Base-by-base conservation (phyloP, 2,113 vertebrate species). In the Coptodon rendalli region DNA sequence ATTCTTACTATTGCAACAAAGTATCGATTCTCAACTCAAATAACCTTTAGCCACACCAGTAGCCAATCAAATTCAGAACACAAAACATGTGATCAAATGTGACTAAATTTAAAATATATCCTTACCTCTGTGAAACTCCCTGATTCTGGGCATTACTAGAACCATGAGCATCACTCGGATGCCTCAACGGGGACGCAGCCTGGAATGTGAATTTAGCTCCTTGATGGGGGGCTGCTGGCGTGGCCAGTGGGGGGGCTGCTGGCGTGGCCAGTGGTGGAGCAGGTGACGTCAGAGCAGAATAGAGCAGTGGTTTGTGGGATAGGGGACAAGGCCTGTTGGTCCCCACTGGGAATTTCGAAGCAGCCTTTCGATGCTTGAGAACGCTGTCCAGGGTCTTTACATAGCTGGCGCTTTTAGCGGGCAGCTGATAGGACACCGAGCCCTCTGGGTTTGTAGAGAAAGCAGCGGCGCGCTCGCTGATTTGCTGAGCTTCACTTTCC, bases 331-430 rank as follows among this genome's bases (percentile, higher is more conserved):
- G 97, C 34, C 6, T 94, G 91, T 56, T 96, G 93, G 90, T 5
- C 66, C 36, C 57, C 7, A 1, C 5, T 0, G 80, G 6, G 3
- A 12, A 4, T 14, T 29, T 96, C 86, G 92, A 92, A 2, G 82
- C 5, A 22, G 91, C 38, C 19, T 95, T 96, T 12, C 96, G 97
- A 54, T 97, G 97, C 96, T 97, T 98, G 61, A 99, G 95, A 13
- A 97, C 97, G 34, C 98, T 99, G 91, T 99, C 98, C 0, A 99
- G 96, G 3, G 98, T 99, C 71, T 97, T 97, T n/a, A 99, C 98
- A 1, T 99, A 99, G 92, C 98, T 99, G 84, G 97, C 97, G 94
- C 98, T 97, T 89, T 97, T 98, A 7, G 96, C 97, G 11, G 98
- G 98, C 88, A 99, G 96, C 92, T 98, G 97, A 89, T 99, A 99